Conservation (phyloP, 1,140 invertebrate genomes). For the Mylabris phalerata region DNA sequence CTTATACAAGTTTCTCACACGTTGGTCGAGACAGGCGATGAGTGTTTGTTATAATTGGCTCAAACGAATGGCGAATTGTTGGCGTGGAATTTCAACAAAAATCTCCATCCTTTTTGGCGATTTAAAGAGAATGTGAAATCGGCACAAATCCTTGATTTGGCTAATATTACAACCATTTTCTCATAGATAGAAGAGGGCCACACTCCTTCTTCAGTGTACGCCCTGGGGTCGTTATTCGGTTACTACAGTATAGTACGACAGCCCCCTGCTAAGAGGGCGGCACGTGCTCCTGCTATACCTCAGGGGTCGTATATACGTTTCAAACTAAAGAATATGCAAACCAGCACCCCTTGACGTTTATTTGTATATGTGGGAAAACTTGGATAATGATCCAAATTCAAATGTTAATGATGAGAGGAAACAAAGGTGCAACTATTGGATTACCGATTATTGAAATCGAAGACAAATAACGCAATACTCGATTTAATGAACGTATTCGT, state of each 20-base stretch:
- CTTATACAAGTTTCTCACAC: no score
- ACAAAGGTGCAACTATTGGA: no score
- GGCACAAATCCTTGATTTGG: constrained; percentile 15
- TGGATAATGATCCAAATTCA: neutral
- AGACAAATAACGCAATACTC: no score
- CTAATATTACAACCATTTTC: constrained; percentile 13
- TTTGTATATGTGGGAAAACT: neutral
- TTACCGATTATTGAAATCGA: no score
- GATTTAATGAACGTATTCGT: no score
- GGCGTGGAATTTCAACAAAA: neutral
- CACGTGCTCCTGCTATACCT: constrained; percentile 10
- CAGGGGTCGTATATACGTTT: neutral
- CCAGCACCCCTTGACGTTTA: neutral
- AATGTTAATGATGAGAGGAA: neutral
- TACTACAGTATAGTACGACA: neutral
- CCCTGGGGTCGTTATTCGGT: neutral
- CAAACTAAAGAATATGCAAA: neutral
- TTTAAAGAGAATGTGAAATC: neutral
- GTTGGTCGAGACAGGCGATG: no score
- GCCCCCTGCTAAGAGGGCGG: constrained; percentile 12
- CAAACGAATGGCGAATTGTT: no score
- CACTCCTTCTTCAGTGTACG: no score
- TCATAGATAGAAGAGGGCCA: neutral
- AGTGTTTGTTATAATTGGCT: no score
- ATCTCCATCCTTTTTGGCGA: neutral